Conservation (phyloP, 1,140 invertebrate genomes). For the Agrilus planipennis region DNA sequence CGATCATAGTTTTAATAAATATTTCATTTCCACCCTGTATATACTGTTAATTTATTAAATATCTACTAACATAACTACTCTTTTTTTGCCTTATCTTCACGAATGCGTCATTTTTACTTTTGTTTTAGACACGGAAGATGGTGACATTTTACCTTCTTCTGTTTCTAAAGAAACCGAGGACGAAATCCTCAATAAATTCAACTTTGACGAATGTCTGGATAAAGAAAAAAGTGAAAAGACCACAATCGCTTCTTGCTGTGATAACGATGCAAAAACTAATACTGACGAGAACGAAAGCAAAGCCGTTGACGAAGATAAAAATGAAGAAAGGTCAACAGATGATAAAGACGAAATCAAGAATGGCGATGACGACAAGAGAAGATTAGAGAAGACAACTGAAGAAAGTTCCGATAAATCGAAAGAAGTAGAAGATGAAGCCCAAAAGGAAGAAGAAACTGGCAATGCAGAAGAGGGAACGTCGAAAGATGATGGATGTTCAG, state of each 20-base stretch:
- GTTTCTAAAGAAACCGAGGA: slow-evolving; percentile 5
- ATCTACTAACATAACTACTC: too few relatives aligned
- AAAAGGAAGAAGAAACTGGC: slow-evolving; percentile 10
- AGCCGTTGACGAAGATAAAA: background rate
- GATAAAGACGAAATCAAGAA: slow-evolving; percentile 5
- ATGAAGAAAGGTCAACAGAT: too few relatives aligned
- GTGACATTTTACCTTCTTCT: too few relatives aligned
- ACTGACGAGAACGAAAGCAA: too few relatives aligned
- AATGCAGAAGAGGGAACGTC: slow-evolving; percentile 3
- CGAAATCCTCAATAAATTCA: slow-evolving; percentile 5
- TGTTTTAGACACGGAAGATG: too few relatives aligned
- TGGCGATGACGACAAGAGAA: slow-evolving; percentile 4
- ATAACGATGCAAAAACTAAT: too few relatives aligned
- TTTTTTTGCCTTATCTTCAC: too few relatives aligned
- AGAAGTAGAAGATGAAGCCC: slow-evolving; percentile 33
- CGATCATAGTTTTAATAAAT: too few relatives aligned
- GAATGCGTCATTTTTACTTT: too few relatives aligned
- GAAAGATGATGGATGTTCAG: background rate
- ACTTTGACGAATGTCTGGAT: background rate
- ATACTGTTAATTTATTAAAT: too few relatives aligned
- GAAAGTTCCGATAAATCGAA: slow-evolving; percentile 36
- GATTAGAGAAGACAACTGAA: slow-evolving; percentile 27
- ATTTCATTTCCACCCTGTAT: too few relatives aligned
- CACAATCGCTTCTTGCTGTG: too few relatives aligned
- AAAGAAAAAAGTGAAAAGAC: slow-evolving; percentile 1